A percentile compares a stretch with the other conserved stretches of the same genome.
phyloP scores from a whole-genome alignment of 2,113 vertebrate genomes.

The Semnornis frantzii region DNA sequence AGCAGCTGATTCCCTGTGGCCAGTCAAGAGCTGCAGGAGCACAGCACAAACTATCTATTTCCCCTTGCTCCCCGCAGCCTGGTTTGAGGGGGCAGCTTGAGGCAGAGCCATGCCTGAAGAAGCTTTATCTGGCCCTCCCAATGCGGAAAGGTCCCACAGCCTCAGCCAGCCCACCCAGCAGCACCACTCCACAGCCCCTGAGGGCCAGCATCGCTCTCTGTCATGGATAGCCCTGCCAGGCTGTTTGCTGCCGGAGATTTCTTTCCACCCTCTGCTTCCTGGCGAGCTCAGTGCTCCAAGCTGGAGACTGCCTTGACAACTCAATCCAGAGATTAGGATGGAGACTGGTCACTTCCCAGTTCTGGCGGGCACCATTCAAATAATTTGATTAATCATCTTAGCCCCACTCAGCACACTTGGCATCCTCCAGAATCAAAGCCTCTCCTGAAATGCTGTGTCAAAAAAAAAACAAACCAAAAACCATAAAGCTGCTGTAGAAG shows the following conservation, averaged over 20 bases:
- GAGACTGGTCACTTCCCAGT: slow-evolving; percentile 50
- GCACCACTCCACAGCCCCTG: not conserved
- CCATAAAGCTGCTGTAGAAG: slow-evolving; percentile 28
- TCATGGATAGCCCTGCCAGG: not conserved
- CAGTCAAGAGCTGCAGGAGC: not conserved
- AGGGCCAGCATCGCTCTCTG: not conserved
- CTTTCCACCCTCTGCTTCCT: not conserved
- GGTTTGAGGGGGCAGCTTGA: not conserved
- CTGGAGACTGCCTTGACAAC: slow-evolving; percentile 28
- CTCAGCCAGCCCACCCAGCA: not conserved
- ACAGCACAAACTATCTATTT: not conserved
- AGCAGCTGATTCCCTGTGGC: not conserved
- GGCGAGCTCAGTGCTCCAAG: not conserved
- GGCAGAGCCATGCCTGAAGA: not conserved
- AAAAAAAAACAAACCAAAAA: not conserved
- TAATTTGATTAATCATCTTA: slow-evolving; percentile 64
- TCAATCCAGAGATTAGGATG: slow-evolving; percentile 45
- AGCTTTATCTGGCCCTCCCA: not conserved
- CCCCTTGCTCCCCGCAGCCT: accelerated
- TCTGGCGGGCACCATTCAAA: slow-evolving; percentile 22
- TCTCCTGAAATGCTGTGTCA: not conserved
- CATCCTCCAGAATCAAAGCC: slow-evolving; percentile 32
- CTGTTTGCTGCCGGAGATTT: not conserved
- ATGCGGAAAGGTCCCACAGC: not conserved
- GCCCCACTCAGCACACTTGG: slow-evolving; percentile 9